Conservation (phyloP, 2,888 invertebrate genomes). For the Netelia fuscicornis region DNA sequence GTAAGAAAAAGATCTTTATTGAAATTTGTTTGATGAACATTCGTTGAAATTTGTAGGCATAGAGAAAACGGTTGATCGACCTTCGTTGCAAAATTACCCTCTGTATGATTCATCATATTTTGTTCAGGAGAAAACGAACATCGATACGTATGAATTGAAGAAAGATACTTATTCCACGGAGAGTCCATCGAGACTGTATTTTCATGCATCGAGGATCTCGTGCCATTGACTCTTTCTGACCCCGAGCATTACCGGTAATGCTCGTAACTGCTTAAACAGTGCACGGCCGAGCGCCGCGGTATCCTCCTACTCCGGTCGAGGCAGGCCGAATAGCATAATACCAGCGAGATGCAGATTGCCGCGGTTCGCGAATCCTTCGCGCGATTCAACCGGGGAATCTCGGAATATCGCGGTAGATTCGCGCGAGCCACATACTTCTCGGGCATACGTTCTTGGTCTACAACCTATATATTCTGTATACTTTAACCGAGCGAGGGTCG, state of each 20-base stretch:
- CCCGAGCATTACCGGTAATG: slow-evolving; percentile 75
- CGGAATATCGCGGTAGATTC: slow-evolving; percentile 23
- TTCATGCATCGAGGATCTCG: slow-evolving; percentile 63
- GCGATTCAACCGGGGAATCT: slow-evolving; percentile 29
- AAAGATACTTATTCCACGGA: neutral
- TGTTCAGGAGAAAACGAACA: too few species aligned
- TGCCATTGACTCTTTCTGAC: slow-evolving; percentile 78
- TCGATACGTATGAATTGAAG: too few species aligned
- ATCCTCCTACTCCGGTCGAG: slow-evolving; percentile 62
- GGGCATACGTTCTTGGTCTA: neutral
- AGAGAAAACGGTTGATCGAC: neutral
- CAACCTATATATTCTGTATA: slow-evolving; percentile 9
- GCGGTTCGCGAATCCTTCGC: slow-evolving; percentile 54
- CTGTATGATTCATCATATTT: too few species aligned
- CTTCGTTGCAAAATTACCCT: too few species aligned
- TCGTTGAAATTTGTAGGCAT: neutral
- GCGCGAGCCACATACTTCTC: slow-evolving; percentile 41
- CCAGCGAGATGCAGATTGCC: slow-evolving; percentile 74
- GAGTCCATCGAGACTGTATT: slow-evolving; percentile 16
- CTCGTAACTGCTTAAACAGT: slow-evolving; percentile 77
- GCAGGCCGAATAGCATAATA: slow-evolving; percentile 71
- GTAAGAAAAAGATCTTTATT: neutral
- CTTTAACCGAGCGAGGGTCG: slow-evolving; percentile 27
- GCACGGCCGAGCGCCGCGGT: slow-evolving; percentile 19
- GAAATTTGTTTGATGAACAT: neutral